Base-by-base conservation (phyloP, 1,140 invertebrate species). In the Dysdera silvatica region DNA sequence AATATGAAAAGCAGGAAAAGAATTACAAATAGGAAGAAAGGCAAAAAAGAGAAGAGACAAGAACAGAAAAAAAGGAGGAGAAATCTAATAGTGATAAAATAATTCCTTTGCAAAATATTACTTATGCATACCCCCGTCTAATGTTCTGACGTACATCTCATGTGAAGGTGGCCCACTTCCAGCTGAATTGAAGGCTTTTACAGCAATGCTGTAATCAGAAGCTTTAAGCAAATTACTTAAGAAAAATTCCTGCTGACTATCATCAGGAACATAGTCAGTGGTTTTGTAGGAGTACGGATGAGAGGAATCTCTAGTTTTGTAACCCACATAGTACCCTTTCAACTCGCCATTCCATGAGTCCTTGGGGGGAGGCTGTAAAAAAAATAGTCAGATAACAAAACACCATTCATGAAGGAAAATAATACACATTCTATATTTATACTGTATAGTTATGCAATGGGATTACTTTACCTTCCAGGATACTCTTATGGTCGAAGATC, bases 301-400 rank as follows among this genome's bases (percentile, higher is more conserved):
- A 74, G 95, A 92, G 69, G 85, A 89, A 65, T 85, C 87, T 2
- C 84, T 86, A n/a, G 89, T 79, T 80, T 89, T 88, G 75, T 92
- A 92, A 29, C 91, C 91, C 65, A 93, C 64, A 54, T 76, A 76
- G 74, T 91, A 92, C 64, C 89, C 89, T 68, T 87, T 82, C 69
- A 95, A 89, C 78, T 93, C 89, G 26, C 91, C 91, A 71, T 95
- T 95, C 90, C 90, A 95, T 70, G 90, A 86, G 66, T 91, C 86
- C 47, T 86, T 83, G 68, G 85, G 80, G 58, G 92, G 91, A 68
- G 90, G 88, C 65, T 67, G 31, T 10, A 35, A 37, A 28, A 54
- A 23, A 10, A 43, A 55, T n/a, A 4, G 32, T 26, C 18, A 32
- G 6, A 6, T 24, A 53, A 53, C 29, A 24, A 18, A 18, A 58